Conservation (phyloP, 2,797 vertebrate species). For the Dermochelys coriacea region DNA sequence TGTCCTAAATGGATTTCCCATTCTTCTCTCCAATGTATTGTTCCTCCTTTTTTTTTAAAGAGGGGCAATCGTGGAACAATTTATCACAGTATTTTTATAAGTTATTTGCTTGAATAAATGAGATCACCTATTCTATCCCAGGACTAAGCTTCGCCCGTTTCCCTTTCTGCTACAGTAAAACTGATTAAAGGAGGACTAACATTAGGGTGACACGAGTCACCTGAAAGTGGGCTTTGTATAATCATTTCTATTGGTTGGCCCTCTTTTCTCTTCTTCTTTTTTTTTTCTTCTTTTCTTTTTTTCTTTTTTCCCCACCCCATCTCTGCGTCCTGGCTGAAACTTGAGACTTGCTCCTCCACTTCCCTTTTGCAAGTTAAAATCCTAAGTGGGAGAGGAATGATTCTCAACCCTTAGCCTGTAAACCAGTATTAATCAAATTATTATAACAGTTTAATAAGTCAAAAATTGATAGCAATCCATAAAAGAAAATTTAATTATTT, state of each 20-base stretch:
- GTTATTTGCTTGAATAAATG: background rate
- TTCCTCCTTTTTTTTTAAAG: background rate
- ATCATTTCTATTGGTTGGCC: background rate
- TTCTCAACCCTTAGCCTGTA: background rate
- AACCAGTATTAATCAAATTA: background rate
- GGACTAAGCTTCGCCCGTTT: background rate
- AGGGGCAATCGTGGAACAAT: background rate
- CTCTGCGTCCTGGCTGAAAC: background rate
- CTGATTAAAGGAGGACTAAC: background rate
- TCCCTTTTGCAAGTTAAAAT: background rate
- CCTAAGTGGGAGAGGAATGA: background rate
- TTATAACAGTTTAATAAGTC: background rate
- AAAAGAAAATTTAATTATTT: background rate
- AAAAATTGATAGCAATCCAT: background rate
- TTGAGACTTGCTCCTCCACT: background rate
- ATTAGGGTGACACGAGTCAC: background rate
- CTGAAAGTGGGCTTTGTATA: background rate
- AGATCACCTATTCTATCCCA: background rate
- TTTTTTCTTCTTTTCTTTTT: fast-evolving
- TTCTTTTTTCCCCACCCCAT: background rate
- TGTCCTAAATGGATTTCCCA: background rate
- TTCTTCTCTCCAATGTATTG: background rate
- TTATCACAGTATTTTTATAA: background rate
- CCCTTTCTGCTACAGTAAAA: background rate
- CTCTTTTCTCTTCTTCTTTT: background rate